Percentiles rank a stretch among this genome's conserved stretches.
Evolutionary conservation across 2,888 invertebrate genomes (phyloP).

Genomic region (Poecilobothrus nobilitatus): DNA sequence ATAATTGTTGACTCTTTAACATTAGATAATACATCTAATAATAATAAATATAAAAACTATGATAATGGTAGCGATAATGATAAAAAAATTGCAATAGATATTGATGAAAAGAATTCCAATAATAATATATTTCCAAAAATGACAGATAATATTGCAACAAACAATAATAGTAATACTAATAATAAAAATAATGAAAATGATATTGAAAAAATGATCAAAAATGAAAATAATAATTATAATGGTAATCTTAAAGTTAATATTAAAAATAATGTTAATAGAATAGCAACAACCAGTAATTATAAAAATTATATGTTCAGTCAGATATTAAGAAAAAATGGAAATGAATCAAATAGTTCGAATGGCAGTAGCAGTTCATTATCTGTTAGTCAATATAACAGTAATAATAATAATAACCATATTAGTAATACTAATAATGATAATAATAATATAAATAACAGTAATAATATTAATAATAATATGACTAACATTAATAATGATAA

Average conservation of each 20-base stretch:
- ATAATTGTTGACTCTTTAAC: constrained; percentile 31
- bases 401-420: too few species aligned
- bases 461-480: not conserved
- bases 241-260: not conserved
- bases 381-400: not conserved
- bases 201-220: not conserved
- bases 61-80: not conserved
- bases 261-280: not conserved
- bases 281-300: too few species aligned
- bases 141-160: too few species aligned
- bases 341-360: not conserved
- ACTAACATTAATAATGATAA: too few species aligned
- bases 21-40: constrained; percentile 34
- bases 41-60: not conserved
- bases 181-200: constrained; percentile 12
- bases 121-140: too few species aligned
- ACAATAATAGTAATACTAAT: not conserved
- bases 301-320: too few species aligned
- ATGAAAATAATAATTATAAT: not conserved
- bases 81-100: not conserved
- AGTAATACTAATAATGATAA: too few species aligned
- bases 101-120: too few species aligned
- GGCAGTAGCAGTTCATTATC: not conserved
- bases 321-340: not conserved
- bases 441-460: too few species aligned